These are phyloP conservation scores for Melitaea athalia DNA, from an alignment of 2,888 invertebrate genomes.

Conservation along the genomic window DNA sequence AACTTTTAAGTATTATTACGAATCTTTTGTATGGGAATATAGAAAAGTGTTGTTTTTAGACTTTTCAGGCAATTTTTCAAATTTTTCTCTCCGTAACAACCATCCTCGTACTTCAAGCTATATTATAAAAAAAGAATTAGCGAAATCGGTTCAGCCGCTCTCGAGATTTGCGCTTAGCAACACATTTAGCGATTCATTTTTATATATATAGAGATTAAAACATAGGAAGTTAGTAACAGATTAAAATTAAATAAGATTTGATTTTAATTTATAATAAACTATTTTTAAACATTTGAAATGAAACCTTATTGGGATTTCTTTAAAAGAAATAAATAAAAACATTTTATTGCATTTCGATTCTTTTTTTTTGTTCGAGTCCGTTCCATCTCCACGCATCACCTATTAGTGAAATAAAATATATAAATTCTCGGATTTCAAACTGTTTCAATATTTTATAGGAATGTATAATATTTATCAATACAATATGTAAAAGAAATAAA, in stretches of 20 bases:
- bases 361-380: slow-evolving; percentile 11
- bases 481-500: background rate
- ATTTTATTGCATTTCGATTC: slow-evolving; percentile 9
- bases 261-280: background rate
- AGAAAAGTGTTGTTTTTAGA: too few species aligned
- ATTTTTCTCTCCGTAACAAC: too few species aligned
- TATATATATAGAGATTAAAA: too few species aligned
- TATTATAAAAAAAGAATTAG: too few species aligned
- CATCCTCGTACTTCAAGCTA: too few species aligned
- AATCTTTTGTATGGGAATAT: too few species aligned
- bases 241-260: background rate
- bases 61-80: too few species aligned
- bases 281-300: background rate
- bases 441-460: slow-evolving; percentile 1
- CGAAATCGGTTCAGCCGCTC: too few species aligned
- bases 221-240: background rate
- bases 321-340: slow-evolving; percentile 9
- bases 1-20: too few species aligned
- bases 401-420: slow-evolving; percentile 14
- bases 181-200: too few species aligned
- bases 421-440: slow-evolving; percentile 7
- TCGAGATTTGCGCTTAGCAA: too few species aligned
- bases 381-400: slow-evolving; percentile 14
- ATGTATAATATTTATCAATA: background rate
- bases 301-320: background rate